These are phyloP conservation scores for Lasaia peninsularis DNA, from an alignment of 1,140 invertebrate species.

Conservation along the genomic window DNA sequence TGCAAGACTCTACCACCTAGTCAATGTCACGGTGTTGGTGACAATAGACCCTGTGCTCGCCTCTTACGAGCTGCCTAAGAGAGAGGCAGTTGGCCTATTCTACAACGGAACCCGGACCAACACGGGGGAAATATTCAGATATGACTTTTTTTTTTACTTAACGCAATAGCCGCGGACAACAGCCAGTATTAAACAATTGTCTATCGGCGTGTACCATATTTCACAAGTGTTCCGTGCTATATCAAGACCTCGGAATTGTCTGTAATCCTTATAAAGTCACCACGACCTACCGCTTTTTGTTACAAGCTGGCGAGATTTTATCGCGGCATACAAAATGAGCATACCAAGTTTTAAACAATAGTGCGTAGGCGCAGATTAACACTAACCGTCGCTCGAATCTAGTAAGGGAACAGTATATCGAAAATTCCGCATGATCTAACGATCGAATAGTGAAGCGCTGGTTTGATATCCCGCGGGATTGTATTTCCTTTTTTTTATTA, in stretches of 20 bases:
- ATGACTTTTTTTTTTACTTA: too few species aligned
- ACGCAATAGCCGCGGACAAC: too few species aligned
- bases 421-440: slow-evolving; percentile 16
- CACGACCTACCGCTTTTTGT: slow-evolving; percentile 32
- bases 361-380: slow-evolving; percentile 57
- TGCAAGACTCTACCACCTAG: too few species aligned
- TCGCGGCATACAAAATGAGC: slow-evolving; percentile 44
- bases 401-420: slow-evolving; percentile 25
- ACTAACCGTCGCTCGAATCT: slow-evolving; percentile 28
- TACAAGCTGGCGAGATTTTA: slow-evolving; percentile 29
- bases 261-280: slow-evolving; percentile 34
- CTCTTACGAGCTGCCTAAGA: too few species aligned
- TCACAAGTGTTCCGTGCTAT: slow-evolving; percentile 22
- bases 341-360: slow-evolving; percentile 50
- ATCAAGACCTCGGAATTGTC: slow-evolving; percentile 12
- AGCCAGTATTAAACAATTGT: not conserved
- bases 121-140: too few species aligned
- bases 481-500: slow-evolving; percentile 1
- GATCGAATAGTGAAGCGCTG: slow-evolving; percentile 5
- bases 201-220: not conserved
- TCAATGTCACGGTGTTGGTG: too few species aligned
- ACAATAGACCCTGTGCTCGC: too few species aligned
- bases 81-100: too few species aligned
- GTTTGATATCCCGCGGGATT: slow-evolving; percentile 3
- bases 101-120: too few species aligned